Base-by-base conservation (phyloP, 2,797 vertebrate genomes). In the Falco concolor region DNA sequence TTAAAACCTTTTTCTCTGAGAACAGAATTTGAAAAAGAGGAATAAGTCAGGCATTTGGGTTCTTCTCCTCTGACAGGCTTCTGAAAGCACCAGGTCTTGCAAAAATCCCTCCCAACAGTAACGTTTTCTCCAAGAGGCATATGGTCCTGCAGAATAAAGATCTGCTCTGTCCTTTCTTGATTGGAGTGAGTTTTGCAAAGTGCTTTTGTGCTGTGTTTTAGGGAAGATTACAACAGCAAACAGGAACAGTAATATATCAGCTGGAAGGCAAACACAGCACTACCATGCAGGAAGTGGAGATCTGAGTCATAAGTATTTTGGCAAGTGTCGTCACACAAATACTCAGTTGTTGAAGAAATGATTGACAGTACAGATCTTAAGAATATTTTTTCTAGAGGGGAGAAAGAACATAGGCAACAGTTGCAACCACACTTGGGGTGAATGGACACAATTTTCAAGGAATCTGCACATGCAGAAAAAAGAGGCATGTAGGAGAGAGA, bases 1-100 rank as follows among this genome's bases (percentile, higher is more conserved):
- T 93, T 92, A 93, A 94, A 96, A 94, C 6, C 36, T 60, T 84
- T 84, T 90, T 85, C 76, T 89, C 78, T 70, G 40, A 82, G 85
- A 92, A 96, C 3, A 93, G 75, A 59, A 83, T 52, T 61, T 73
- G 82, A 90, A 73, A 65, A 54, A 90, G 27, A 89, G 38, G 63
- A 96, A 57, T 27, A 42, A 57, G 32, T 34, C 4, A 4, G 69
- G 17, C 34, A 61, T 81, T 93, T 95, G 14, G 8, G 56, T 82
- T 82, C 28, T 86, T 84, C 76, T 94, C 69, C 76, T 94, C 69
- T 84, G 85, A 76, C 2, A 76, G 84, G 32, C 49, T 92, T 90
- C 53, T 15, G 18, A 92, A 95, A 94, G 38, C 21, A 54, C 34
- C 10, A 12, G 9, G 8, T 77, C 80, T 91, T 83, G 65, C 30